A percentile compares a stretch with the other conserved stretches of the same genome.
These are phyloP conservation scores for Erebia palarica DNA, from an alignment of 2,888 invertebrate species.

Conservation along the genomic window DNA sequence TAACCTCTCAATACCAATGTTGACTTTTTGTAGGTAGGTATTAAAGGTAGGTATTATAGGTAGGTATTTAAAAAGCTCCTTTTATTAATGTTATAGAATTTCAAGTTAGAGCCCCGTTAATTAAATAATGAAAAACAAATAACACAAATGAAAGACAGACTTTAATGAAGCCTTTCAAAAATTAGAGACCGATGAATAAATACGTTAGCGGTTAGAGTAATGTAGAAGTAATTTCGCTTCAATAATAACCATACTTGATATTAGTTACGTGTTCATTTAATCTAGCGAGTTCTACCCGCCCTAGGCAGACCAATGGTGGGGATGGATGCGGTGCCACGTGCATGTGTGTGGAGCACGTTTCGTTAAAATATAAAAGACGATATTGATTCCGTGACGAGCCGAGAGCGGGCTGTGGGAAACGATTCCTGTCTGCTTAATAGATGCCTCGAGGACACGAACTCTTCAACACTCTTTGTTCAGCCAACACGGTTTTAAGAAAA, in stretches of 20 bases:
- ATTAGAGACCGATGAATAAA: conserved; percentile 60
- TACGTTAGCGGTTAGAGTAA: conserved; percentile 52
- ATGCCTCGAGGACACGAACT: conserved; percentile 67
- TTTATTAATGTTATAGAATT: background rate
- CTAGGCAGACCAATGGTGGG: background rate
- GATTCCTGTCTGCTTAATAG: conserved; percentile 76
- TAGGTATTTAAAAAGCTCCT: background rate
- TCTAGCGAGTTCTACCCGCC: background rate
- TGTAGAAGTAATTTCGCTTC: conserved; percentile 66
- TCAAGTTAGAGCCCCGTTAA: conserved; percentile 31
- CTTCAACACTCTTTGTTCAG: conserved; percentile 59
- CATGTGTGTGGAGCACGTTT: conserved; percentile 70
- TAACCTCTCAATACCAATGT: background rate
- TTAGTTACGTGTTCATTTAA: background rate
- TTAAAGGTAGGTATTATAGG: background rate
- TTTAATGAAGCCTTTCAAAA: conserved; percentile 66
- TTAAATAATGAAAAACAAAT: conserved; percentile 57
- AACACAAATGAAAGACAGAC: conserved; percentile 52
- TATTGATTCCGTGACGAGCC: conserved; percentile 81
- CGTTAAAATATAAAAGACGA: conserved; percentile 80
- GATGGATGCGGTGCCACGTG: conserved; percentile 42
- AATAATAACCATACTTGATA: conserved; percentile 47
- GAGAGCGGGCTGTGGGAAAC: conserved; percentile 77
- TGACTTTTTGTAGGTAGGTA: background rate
- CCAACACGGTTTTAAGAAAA: conserved; percentile 55